These are phyloP conservation scores for Botia almorhae DNA, from an alignment of 2,797 vertebrate species.

Conservation along the genomic window DNA sequence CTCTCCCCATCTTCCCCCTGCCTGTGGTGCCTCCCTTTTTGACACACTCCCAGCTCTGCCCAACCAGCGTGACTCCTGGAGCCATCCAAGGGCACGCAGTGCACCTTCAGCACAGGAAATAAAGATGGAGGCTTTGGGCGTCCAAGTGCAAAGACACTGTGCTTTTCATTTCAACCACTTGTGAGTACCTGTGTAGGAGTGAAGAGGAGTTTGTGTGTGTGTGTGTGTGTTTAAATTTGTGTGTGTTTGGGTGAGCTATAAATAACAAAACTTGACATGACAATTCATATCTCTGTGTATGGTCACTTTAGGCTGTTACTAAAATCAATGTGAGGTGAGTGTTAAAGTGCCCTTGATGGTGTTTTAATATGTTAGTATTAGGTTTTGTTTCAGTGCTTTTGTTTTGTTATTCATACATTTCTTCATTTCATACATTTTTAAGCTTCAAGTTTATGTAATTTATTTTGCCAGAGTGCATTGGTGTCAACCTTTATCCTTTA, in stretches of 20 bases:
- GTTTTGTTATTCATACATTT: slow-evolving; percentile 17
- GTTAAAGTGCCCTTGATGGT: neutral
- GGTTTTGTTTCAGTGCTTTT: neutral
- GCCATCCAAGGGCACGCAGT: slow-evolving; percentile 85
- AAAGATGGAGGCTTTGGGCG: slow-evolving; percentile 87
- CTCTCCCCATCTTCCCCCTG: neutral
- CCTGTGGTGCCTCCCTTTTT: slow-evolving; percentile 73
- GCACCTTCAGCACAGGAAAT: slow-evolving; percentile 68
- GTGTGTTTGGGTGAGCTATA: slow-evolving; percentile 51
- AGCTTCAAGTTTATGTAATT: neutral
- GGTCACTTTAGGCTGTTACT: slow-evolving; percentile 2
- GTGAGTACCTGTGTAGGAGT: slow-evolving; percentile 80
- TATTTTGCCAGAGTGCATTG: neutral
- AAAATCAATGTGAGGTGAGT: neutral
- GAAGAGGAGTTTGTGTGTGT: slow-evolving; percentile 4
- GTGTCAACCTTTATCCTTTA: neutral
- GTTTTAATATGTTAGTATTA: neutral
- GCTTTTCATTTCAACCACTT: slow-evolving; percentile 80
- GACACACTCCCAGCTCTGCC: slow-evolving; percentile 62
- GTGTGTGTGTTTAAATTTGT: slow-evolving; percentile 24
- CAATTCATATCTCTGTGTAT: slow-evolving; percentile 39
- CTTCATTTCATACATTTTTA: neutral
- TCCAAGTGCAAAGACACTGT: slow-evolving; percentile 83
- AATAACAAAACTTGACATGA: slow-evolving; percentile 34
- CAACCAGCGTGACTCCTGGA: slow-evolving; percentile 85